phyloP scores from a whole-genome alignment of 2,113 vertebrate species.

The Mus spicilegus region DNA sequence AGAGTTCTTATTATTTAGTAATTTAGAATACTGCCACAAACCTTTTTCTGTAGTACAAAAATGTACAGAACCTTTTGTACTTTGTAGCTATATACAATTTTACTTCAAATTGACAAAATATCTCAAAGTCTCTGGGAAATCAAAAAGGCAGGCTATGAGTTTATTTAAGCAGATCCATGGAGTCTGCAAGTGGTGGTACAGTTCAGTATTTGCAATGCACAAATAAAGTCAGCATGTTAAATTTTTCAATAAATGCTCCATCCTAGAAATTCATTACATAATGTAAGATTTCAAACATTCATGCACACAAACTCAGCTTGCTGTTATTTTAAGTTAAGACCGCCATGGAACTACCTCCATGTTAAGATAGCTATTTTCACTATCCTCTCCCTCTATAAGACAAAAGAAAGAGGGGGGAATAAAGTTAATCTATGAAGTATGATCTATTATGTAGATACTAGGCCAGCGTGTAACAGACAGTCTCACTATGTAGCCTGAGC shows the following conservation, averaged over 20 bases:
- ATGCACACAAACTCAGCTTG: constrained; percentile 9
- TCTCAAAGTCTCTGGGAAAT: constrained; percentile 8
- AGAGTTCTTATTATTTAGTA: constrained; percentile 41
- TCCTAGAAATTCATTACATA: background rate
- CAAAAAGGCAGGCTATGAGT: background rate
- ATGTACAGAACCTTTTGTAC: background rate
- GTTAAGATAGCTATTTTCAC: background rate
- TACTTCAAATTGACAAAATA: constrained; percentile 43
- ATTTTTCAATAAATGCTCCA: constrained; percentile 25
- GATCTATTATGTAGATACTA: background rate
- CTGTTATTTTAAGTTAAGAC: constrained; percentile 9
- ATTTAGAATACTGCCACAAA: constrained; percentile 42
- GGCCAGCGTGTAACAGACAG: background rate
- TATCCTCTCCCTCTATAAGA: background rate
- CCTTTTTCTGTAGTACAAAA: constrained; percentile 14
- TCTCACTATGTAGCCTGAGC: background rate
- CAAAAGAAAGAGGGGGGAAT: background rate
- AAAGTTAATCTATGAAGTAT: background rate
- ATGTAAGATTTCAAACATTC: constrained; percentile 11
- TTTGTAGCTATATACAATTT: background rate
- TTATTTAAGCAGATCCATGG: constrained; percentile 3
- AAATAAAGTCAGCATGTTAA: background rate
- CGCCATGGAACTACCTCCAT: background rate
- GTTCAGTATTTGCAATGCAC: constrained; percentile 12
- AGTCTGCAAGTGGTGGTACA: background rate